Conservation (phyloP, 2,888 invertebrate species). For the Syritta pipiens region DNA sequence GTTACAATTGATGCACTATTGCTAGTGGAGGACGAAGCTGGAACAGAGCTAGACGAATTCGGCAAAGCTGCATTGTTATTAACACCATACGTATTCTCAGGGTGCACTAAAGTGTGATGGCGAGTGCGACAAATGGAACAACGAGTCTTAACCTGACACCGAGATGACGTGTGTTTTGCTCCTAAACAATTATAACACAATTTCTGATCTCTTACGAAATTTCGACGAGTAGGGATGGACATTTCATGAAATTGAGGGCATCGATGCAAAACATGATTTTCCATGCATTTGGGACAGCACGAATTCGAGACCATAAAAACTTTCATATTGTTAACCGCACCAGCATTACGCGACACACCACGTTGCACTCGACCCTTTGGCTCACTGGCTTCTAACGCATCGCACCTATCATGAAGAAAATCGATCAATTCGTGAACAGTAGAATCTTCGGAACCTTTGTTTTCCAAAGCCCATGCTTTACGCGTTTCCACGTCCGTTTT, state of each 20-base stretch:
- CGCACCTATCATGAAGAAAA: conserved; percentile 9
- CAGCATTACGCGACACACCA: neutral
- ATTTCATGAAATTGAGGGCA: neutral
- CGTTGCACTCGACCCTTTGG: neutral
- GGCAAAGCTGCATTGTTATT: neutral
- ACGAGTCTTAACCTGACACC: neutral
- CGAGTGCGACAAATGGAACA: neutral
- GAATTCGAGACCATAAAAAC: neutral
- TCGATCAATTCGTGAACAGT: neutral
- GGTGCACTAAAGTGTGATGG: neutral
- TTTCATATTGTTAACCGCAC: neutral
- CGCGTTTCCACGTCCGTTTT: neutral
- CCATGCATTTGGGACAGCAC: neutral
- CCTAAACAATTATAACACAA: conserved; percentile 14
- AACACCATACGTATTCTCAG: neutral
- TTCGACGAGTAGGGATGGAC: neutral
- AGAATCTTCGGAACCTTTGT: neutral
- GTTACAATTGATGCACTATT: neutral
- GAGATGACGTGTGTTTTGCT: neutral
- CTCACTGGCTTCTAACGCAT: conserved; percentile 11
- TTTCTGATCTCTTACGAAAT: conserved; percentile 6
- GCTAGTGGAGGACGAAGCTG: neutral
- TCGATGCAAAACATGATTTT: conserved; percentile 1
- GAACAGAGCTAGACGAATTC: neutral
- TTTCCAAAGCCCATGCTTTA: conserved; percentile 1